Conservation (phyloP, 2,113 vertebrate species). For the Channa argus region DNA sequence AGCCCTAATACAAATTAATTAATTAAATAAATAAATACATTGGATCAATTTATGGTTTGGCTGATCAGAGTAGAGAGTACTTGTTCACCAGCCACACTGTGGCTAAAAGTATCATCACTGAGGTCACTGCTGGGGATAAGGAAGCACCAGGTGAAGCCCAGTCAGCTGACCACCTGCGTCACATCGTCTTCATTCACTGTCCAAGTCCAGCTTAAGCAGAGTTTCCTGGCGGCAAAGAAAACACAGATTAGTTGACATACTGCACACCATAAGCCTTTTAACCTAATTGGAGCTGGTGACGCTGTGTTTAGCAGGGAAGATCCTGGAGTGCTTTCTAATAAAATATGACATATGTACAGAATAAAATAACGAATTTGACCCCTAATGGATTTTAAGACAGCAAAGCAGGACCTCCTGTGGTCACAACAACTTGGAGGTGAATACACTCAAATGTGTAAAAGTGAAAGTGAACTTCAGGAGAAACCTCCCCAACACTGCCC, state of each 20-base stretch:
- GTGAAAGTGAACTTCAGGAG: too few relatives aligned
- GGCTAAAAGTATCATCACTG: neutral
- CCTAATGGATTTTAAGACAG: too few relatives aligned
- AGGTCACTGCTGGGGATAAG: neutral
- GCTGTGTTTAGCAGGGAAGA: neutral
- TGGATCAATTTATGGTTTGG: too few relatives aligned
- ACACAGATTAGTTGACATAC: conserved; percentile 15
- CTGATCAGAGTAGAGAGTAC: too few relatives aligned
- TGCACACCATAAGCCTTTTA: conserved; percentile 20
- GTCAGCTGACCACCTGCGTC: conserved; percentile 25
- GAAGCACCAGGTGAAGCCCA: neutral
- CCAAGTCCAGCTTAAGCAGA: conserved; percentile 69
- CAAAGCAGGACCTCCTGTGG: too few relatives aligned
- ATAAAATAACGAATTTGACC: neutral
- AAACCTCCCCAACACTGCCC: too few relatives aligned
- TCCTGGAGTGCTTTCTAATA: neutral
- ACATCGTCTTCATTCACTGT: conserved; percentile 48
- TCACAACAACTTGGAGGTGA: too few relatives aligned
- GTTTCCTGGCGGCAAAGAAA: conserved; percentile 66
- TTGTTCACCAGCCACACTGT: too few relatives aligned
- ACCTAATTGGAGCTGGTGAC: neutral
- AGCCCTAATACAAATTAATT: too few relatives aligned
- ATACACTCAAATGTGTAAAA: too few relatives aligned
- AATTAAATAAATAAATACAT: too few relatives aligned
- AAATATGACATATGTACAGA: neutral